Base-by-base conservation (phyloP, 2,888 invertebrate species). In the Lochmaea crataegi region DNA sequence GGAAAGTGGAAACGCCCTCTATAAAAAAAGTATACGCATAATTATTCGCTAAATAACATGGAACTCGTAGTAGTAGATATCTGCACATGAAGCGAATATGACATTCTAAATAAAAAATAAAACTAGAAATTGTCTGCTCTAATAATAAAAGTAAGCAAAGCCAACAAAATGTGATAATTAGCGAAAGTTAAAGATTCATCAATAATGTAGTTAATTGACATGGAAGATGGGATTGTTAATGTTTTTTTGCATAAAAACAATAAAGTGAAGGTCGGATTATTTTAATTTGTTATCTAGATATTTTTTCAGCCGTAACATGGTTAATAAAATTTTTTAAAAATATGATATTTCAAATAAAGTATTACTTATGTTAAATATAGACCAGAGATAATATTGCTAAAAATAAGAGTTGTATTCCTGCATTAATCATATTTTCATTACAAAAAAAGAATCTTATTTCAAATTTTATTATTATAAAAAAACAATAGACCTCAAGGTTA, bases 111-210 rank as follows among this genome's bases (percentile, higher is more conserved):
- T 48, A 6, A 32, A 61, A 48, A 57, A 12, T n/a, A 53, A 38
- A 16, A 51, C 51, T 58, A 69, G 48, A 64, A 48, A 14, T 42
- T 42, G 14, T 32, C 57, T 65, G 53, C 53, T 65, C 45, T 65
- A 18, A 57, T 65, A 65, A 57, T 45, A 58, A 57, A 45, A 32
- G 48, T 38, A 71, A 71, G 58, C 58, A 26, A 18, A 41, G 11
- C 38, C 2, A 53, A 48, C 16, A 57, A 18, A 41, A 22, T 68
- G 45, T 26, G 10, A 60, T 66, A 68, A 68, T 65, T 45, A 65
- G 72, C 45, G 68, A 72, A 68, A 72, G 68, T 41, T 61, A 22
- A 32, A 32, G 48, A 58, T 57, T 72, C 56, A 57, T 58, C 58
- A 71, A 57, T 65, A 71, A 65, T 65, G 45, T 32, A 57, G 42